These are phyloP conservation scores for Gymnoscelis rufifasciata DNA, from an alignment of 2,888 invertebrate species.

Conservation along the genomic window DNA sequence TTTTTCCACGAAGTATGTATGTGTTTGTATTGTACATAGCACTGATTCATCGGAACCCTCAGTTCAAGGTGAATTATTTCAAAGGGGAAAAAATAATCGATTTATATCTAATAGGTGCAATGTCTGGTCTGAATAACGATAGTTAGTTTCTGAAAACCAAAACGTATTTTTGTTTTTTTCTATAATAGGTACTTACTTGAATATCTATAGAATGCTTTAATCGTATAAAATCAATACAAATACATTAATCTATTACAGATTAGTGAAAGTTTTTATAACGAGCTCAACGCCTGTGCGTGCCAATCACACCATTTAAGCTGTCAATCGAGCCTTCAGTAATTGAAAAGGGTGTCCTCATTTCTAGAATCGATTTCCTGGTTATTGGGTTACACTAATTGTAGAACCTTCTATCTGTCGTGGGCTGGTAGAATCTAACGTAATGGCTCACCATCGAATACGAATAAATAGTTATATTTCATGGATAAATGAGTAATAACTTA, in stretches of 20 bases:
- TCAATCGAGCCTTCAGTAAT: conserved; percentile 21
- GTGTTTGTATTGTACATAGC: too few species aligned
- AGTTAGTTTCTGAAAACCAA: background rate
- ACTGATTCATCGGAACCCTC: conserved; percentile 5
- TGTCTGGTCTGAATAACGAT: background rate
- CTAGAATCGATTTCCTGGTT: conserved; percentile 21
- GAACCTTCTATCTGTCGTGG: too few species aligned
- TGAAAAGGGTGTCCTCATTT: conserved; percentile 30
- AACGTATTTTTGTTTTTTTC: too few species aligned
- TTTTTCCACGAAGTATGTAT: background rate
- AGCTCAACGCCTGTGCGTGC: conserved; percentile 18
- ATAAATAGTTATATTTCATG: too few species aligned
- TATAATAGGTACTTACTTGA: too few species aligned
- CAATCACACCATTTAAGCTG: conserved; percentile 17
- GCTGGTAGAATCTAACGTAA: too few species aligned
- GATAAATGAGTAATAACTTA: too few species aligned
- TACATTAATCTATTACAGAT: too few species aligned
- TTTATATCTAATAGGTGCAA: background rate
- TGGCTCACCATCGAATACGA: too few species aligned
- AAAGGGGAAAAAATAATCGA: background rate
- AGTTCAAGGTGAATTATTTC: conserved; percentile 9
- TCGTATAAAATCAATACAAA: too few species aligned
- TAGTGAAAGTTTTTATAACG: conserved; percentile 24
- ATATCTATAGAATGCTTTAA: too few species aligned
- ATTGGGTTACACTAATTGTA: conserved; percentile 9